phyloP scores from a whole-genome alignment of 2,797 vertebrate species.

The Melanotaenia nigrans region DNA sequence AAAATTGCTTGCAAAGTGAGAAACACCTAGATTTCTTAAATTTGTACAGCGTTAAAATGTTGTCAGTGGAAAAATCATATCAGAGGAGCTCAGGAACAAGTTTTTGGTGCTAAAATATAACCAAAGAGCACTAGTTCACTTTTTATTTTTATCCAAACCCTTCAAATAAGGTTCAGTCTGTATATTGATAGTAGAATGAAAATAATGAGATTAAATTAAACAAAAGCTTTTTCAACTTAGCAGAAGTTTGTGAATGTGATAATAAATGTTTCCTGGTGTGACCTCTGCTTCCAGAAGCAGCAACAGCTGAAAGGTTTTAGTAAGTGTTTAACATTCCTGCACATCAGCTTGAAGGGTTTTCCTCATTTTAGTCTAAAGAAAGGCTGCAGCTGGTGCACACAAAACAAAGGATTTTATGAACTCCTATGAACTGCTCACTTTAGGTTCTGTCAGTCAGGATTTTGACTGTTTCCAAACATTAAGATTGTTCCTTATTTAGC shows the following conservation, averaged over 20 bases:
- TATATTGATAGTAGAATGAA: not conserved
- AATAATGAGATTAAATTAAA: not conserved
- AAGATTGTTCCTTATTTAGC: not conserved
- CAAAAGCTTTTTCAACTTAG: not conserved
- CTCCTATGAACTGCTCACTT: not conserved
- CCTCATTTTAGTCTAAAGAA: not conserved
- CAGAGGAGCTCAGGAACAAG: not conserved
- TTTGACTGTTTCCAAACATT: not conserved
- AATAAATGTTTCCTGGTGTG: too few relatives aligned
- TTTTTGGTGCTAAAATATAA: not conserved
- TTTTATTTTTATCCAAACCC: not conserved
- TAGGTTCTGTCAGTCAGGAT: not conserved
- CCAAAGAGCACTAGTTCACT: not conserved
- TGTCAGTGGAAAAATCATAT: not conserved
- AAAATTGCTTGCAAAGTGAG: too few relatives aligned
- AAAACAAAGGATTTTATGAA: not conserved
- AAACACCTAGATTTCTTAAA: too few relatives aligned
- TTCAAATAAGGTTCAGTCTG: not conserved
- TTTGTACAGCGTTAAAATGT: too few relatives aligned
- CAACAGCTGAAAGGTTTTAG: not conserved
- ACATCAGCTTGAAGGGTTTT: not conserved
- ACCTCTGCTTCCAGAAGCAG: not conserved
- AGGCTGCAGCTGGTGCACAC: not conserved
- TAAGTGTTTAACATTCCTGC: not conserved
- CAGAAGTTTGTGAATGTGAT: not conserved